phyloP scores from a whole-genome alignment of 2,113 vertebrate genomes.

The Heloderma charlesbogerti region DNA sequence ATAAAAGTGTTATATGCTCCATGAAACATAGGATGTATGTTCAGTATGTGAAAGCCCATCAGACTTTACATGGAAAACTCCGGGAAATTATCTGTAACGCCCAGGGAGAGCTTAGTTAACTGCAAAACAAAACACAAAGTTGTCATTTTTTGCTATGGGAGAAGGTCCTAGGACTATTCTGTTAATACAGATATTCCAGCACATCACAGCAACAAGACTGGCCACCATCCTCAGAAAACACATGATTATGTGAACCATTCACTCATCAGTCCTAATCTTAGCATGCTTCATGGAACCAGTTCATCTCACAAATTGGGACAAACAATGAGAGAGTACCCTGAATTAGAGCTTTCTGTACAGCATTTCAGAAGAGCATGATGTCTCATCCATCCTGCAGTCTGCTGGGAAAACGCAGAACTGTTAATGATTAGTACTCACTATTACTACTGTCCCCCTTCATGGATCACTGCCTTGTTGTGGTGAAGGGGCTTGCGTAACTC shows the following conservation, averaged over 20 bases:
- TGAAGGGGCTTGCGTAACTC: no score
- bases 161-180: background rate
- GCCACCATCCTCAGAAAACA: background rate
- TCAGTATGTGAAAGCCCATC: background rate
- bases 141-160: background rate
- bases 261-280: background rate
- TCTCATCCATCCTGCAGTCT: background rate
- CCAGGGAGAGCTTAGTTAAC: background rate
- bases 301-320: background rate
- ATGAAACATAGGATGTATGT: fast-evolving
- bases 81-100: no score
- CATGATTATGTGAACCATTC: background rate
- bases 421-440: background rate
- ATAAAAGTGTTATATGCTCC: background rate
- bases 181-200: background rate
- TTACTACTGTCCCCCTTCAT: background rate
- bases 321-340: background rate
- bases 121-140: background rate
- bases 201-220: background rate
- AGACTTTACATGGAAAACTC: background rate
- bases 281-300: background rate
- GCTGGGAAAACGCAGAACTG: background rate
- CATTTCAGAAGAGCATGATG: background rate
- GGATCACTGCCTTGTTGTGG: no score
- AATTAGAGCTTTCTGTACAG: background rate